phyloP scores from a whole-genome alignment of 1,140 invertebrate species.

The Heliconius nattereri region DNA sequence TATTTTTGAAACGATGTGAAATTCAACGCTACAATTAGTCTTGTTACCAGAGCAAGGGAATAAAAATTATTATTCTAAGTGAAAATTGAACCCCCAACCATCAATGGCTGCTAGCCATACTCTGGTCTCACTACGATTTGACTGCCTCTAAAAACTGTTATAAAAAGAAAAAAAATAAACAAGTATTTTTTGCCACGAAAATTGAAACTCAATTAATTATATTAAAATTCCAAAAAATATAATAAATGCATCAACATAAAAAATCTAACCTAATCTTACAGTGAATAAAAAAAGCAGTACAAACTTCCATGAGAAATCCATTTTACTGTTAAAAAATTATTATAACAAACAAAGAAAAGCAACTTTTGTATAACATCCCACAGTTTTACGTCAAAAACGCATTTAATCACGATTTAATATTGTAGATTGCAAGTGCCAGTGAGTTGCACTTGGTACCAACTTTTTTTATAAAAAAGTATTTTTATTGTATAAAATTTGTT shows the following conservation, averaged over 20 bases:
- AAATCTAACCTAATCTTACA: not conserved
- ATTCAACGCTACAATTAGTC: no score
- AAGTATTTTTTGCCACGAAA: not conserved
- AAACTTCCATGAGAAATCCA: not conserved
- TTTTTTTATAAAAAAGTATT: not conserved
- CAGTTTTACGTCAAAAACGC: conserved; percentile 28
- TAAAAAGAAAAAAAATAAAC: no score
- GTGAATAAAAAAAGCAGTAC: not conserved
- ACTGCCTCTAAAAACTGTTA: no score
- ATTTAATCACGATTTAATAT: conserved; percentile 38
- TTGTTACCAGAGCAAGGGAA: no score
- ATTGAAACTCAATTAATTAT: not conserved
- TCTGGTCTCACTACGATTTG: no score
- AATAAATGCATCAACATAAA: not conserved
- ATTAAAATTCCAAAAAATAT: no score
- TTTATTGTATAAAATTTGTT: no score
- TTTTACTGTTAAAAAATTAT: conserved; percentile 23
- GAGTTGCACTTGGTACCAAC: not conserved
- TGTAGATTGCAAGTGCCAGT: conserved; percentile 33
- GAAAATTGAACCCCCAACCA: no score
- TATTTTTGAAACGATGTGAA: no score
- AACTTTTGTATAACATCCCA: conserved; percentile 24
- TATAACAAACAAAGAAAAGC: conserved; percentile 31
- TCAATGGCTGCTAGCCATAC: no score
- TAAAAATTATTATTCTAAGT: no score